These are phyloP conservation scores for Platygyra sinensis DNA, from an alignment of 64 coral and sea anemone genomes.

Conservation along the genomic window DNA sequence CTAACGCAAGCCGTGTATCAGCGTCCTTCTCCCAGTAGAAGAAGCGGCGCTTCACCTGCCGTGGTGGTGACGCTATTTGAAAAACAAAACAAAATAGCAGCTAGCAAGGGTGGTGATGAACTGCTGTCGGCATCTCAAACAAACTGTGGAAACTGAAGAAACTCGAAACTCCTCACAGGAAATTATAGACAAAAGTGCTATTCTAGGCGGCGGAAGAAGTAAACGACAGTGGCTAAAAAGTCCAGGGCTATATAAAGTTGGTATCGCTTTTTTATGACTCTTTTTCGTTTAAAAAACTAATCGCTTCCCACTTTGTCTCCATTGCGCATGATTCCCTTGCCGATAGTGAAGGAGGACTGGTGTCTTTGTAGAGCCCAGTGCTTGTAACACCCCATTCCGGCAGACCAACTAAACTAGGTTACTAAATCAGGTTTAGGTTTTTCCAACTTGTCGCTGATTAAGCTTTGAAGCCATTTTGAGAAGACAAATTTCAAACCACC, in stretches of 20 bases:
- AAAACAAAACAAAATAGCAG: background rate
- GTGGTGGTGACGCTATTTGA: constrained; percentile 42
- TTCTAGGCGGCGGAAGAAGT: background rate
- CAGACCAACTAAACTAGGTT: too few species aligned
- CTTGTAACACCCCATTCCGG: too few species aligned
- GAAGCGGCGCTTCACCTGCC: constrained; percentile 43
- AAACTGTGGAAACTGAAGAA: background rate
- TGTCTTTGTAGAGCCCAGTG: too few species aligned
- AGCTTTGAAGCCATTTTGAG: too few species aligned
- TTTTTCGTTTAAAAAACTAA: too few species aligned
- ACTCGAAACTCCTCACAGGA: background rate
- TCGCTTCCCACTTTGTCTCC: too few species aligned
- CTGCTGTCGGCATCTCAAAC: background rate
- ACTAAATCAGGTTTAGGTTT: too few species aligned
- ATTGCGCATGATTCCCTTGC: too few species aligned
- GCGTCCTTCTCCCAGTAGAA: background rate
- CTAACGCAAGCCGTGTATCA: constrained; percentile 4
- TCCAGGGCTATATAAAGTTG: constrained; percentile 55
- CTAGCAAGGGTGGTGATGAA: background rate
- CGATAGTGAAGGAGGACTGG: too few species aligned
- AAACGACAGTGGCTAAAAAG: constrained; percentile 54
- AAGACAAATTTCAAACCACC: too few species aligned
- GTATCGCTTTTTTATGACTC: too few species aligned
- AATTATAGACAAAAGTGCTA: constrained; percentile 33
- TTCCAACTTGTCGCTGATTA: too few species aligned